Base-by-base conservation (phyloP, 2,888 invertebrate genomes). In the Caenorhabditis afra region DNA sequence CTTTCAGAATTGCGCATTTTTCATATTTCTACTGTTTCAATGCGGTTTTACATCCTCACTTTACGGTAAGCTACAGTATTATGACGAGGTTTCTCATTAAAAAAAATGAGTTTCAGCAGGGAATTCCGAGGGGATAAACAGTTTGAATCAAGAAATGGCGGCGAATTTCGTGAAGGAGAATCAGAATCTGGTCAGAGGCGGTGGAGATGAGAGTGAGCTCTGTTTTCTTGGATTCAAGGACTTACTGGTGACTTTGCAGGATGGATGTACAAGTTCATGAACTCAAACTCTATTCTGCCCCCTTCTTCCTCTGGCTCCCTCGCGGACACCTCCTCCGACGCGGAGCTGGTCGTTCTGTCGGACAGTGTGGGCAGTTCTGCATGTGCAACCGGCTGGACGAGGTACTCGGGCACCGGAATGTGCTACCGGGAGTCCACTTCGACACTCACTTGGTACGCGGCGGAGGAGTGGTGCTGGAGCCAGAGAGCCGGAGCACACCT, bases 341-440 rank as follows among this genome's bases (percentile, higher is more conserved):
- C 29, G 14, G 22, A 53, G 12, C 47, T 52, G 0, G 10, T 47
- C 0, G 35, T 70, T 1, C 16, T 61, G 14, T 70, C 70, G 8
- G 61, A 70, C 29, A 20, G 59, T 4, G 50, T 52, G n/a, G 59
- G 68, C n/a, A 59, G 50, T 8, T 57, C 58, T 1, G 41, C 74
- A 0, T 75, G 74, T 55, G 74, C 52, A 3, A 29, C 61, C 18
- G 74, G 74, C 18, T 75, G 74, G 74, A 75, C 52, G 23, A 35
- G 45, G 14, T 75, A 45, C 39, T 11, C 53, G 12, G 66, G 39
- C 3, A 75, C 44, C 39, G 61, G 61, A 4, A 53, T 47, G 29
- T 75, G 74, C 18, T 75, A 75, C 29, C 45, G 45, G n/a, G 39
- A 66, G 22, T 66, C 66, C 1, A 4, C 53, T 0, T 10, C 22